Evolutionary conservation across 2,797 vertebrate genomes (phyloP), one percentile per base, ranked within the genome.

Genomic region (Poecilia wingei): DNA sequence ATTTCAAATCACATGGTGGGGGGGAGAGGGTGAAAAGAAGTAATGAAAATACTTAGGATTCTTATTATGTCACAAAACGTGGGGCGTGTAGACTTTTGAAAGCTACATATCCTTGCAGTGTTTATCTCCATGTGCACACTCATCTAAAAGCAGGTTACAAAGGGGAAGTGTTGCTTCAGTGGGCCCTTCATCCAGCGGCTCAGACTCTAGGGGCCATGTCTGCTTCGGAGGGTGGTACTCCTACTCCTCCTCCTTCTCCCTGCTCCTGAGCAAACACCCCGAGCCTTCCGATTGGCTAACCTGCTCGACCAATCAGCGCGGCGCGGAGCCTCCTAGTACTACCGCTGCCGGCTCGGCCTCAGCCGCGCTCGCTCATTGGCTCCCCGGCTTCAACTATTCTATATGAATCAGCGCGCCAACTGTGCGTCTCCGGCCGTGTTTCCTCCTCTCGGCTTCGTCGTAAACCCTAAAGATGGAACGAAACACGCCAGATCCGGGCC

Each of bases 331-430:
- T 76, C 85, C 85, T 82, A 76, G 86, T 89, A 91, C 92, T 87
- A 88, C 91, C 66, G 87, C 88, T 80, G 82, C 88, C 83, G 91
- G 90, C 90, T 88, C 75, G 88, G 89, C 91, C 89, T 92, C 93
- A 83, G 72, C 90, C 84, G 46, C 85, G 92, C 91, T 82, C 94
- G 84, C 91, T 96, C 94, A 96, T 96, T 96, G 95, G 95, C 91
- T 95, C 89, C 70, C 43, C 76, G n/a, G 83, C 71, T 74, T 80
- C 39, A 46, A 85, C 86, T 41, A 87, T 94, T 93, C 94, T 91
- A 89, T 95, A 94, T 92, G 92, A 96, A 95, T 91, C 90, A 92
- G 93, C 88, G 93, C 95, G 95, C 94, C 94, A 96, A 94, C 82
- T 72, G 81, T 49, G 85, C 82, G 45, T 88, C 80, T 77, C 73